phyloP scores from a whole-genome alignment of 2,888 invertebrate genomes.

The Drosophila helvetica region DNA sequence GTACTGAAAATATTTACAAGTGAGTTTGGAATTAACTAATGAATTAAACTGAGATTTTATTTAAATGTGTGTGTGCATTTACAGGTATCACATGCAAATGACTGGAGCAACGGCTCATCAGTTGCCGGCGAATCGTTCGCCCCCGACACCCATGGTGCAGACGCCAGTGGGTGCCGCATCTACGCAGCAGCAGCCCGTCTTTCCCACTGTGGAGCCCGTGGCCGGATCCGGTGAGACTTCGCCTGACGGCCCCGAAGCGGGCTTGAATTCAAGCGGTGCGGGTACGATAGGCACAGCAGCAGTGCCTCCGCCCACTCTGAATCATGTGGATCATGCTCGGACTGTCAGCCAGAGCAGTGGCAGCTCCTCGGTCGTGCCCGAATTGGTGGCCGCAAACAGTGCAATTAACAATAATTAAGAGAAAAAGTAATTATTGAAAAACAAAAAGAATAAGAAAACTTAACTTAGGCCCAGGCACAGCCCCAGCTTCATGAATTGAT shows the following conservation, averaged over 20 bases:
- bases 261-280: slow-evolving; percentile 81
- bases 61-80: neutral
- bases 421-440: neutral
- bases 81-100: slow-evolving; percentile 91
- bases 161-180: slow-evolving; percentile 86
- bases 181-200: slow-evolving; percentile 80
- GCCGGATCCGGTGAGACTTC: slow-evolving; percentile 47
- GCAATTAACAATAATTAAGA: slow-evolving; percentile 71
- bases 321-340: slow-evolving; percentile 86
- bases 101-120: slow-evolving; percentile 85
- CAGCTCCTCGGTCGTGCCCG: slow-evolving; percentile 79
- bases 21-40: slow-evolving; percentile 48
- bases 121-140: slow-evolving; percentile 86
- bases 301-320: slow-evolving; percentile 41
- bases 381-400: slow-evolving; percentile 75
- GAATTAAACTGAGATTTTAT: no score
- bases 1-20: slow-evolving; percentile 90
- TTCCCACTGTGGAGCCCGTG: slow-evolving; percentile 68
- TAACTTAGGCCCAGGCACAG: slow-evolving; percentile 25
- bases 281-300: slow-evolving; percentile 78
- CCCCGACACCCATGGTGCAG: slow-evolving; percentile 88
- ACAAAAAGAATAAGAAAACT: slow-evolving; percentile 6
- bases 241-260: slow-evolving; percentile 84
- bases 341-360: slow-evolving; percentile 87
- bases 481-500: neutral